A percentile compares a stretch with the other conserved stretches of the same genome.
phyloP scores from a whole-genome alignment of 2,888 invertebrate genomes.

The Pegoplata infirma region DNA sequence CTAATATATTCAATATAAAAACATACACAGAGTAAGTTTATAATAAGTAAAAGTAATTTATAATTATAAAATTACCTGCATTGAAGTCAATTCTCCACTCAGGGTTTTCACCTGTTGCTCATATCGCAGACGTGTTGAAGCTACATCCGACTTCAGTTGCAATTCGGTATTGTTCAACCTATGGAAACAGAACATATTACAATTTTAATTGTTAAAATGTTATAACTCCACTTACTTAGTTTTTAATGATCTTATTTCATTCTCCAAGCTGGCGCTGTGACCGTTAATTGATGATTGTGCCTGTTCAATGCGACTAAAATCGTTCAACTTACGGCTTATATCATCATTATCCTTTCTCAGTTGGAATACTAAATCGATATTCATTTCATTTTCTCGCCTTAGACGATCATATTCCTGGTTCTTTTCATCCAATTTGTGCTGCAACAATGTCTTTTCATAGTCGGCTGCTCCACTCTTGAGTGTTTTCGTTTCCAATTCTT shows the following conservation, averaged over 20 bases:
- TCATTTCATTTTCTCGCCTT: slow-evolving; percentile 83
- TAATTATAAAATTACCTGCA: too few species aligned
- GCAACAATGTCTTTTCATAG: slow-evolving; percentile 84
- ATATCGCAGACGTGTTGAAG: slow-evolving; percentile 89
- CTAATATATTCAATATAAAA: slow-evolving; percentile 62
- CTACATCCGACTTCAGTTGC: slow-evolving; percentile 86
- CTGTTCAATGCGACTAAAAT: slow-evolving; percentile 90
- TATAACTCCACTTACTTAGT: slow-evolving; percentile 78
- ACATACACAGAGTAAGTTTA: too few species aligned
- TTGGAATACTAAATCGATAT: slow-evolving; percentile 86
- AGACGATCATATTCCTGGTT: slow-evolving; percentile 85
- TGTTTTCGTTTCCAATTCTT: slow-evolving; percentile 73
- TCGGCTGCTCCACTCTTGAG: slow-evolving; percentile 74
- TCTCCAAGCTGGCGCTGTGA: slow-evolving; percentile 86
- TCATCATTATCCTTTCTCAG: slow-evolving; percentile 89
- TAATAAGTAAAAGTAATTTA: too few species aligned
- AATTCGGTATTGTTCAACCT: slow-evolving; percentile 84
- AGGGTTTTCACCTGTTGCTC: slow-evolving; percentile 90
- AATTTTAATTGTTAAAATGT: too few species aligned
- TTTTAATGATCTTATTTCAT: slow-evolving; percentile 85
- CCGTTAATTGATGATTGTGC: slow-evolving; percentile 88
- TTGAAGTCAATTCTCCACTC: slow-evolving; percentile 88
- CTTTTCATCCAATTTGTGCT: slow-evolving; percentile 85
- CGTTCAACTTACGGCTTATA: slow-evolving; percentile 87
- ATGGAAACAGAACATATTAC: neutral